Percentiles rank a stretch among this genome's conserved stretches.
These are phyloP conservation scores for Orius insidiosus DNA, from an alignment of 1,140 invertebrate species.

Conservation along the genomic window DNA sequence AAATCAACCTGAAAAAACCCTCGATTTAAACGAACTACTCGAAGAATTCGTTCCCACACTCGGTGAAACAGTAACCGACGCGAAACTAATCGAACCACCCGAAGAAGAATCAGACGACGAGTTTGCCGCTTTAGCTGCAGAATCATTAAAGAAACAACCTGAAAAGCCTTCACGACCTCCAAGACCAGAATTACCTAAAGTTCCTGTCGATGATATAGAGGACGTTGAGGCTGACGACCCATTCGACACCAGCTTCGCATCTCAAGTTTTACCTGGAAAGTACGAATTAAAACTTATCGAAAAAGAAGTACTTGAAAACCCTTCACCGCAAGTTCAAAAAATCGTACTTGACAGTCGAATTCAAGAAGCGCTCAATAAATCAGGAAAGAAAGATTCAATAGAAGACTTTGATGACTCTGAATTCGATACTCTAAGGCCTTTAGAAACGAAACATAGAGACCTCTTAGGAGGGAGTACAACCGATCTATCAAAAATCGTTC, in stretches of 20 bases:
- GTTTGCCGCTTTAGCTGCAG: conserved; percentile 52
- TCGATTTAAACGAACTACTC: conserved; percentile 10
- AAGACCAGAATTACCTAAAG: conserved; percentile 1
- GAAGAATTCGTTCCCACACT: conserved; percentile 27
- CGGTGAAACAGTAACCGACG: background rate
- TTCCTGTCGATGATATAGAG: background rate
- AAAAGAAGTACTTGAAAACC: conserved; percentile 40
- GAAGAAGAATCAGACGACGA: conserved; percentile 43
- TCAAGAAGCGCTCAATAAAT: background rate
- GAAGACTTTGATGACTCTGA: conserved; percentile 8
- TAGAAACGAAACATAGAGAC: conserved; percentile 19
- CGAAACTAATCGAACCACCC: conserved; percentile 9
- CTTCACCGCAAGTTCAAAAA: conserved; percentile 18
- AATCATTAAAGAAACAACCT: conserved; percentile 38
- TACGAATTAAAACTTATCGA: conserved; percentile 42
- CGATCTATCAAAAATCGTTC: conserved; percentile 48
- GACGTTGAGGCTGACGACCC: conserved; percentile 37
- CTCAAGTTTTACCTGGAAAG: conserved; percentile 52
- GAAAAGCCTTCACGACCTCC: conserved; percentile 15
- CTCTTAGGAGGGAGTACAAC: conserved; percentile 42
- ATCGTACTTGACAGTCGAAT: conserved; percentile 31
- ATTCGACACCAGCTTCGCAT: conserved; percentile 71
- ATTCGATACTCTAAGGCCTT: conserved; percentile 13
- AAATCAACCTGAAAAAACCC: background rate
- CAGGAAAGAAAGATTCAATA: background rate